A percentile compares a stretch with the other conserved stretches of the same genome.
phyloP scores from a whole-genome alignment of 2,113 vertebrate species.

The Larimichthys polyactis region DNA sequence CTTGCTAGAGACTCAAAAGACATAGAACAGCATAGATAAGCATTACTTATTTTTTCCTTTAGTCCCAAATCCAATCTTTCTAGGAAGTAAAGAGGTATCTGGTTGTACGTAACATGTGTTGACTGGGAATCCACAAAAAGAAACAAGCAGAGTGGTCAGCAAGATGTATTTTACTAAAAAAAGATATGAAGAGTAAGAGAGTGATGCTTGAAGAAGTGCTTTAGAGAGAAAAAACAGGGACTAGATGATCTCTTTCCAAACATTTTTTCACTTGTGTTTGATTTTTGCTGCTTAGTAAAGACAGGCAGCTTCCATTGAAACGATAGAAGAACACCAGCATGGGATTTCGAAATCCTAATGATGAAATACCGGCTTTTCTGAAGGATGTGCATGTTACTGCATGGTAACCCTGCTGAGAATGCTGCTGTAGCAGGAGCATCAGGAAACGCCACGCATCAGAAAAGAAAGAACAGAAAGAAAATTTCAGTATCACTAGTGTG shows the following conservation, averaged over 20 bases:
- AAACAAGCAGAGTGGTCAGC: background rate
- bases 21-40: background rate
- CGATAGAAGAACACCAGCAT: slow-evolving; percentile 8
- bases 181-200: background rate
- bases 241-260: slow-evolving; percentile 27
- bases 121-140: background rate
- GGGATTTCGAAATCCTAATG: slow-evolving; percentile 35
- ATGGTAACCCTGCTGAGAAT: slow-evolving; percentile 14
- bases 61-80: background rate
- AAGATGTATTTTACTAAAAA: background rate
- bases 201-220: background rate
- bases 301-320: slow-evolving; percentile 5
- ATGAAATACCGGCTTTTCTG: slow-evolving; percentile 13
- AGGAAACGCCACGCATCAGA: slow-evolving; percentile 6
- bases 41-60: background rate
- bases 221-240: slow-evolving; percentile 9
- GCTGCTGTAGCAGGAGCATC: background rate
- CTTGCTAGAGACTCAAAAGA: background rate
- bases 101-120: background rate
- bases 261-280: slow-evolving; percentile 2
- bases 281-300: slow-evolving; percentile 1
- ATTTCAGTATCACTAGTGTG: background rate
- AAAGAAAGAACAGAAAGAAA: background rate
- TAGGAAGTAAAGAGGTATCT: background rate
- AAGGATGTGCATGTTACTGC: background rate